Conservation (phyloP, 2,888 invertebrate genomes). For the Acleris holmiana region DNA sequence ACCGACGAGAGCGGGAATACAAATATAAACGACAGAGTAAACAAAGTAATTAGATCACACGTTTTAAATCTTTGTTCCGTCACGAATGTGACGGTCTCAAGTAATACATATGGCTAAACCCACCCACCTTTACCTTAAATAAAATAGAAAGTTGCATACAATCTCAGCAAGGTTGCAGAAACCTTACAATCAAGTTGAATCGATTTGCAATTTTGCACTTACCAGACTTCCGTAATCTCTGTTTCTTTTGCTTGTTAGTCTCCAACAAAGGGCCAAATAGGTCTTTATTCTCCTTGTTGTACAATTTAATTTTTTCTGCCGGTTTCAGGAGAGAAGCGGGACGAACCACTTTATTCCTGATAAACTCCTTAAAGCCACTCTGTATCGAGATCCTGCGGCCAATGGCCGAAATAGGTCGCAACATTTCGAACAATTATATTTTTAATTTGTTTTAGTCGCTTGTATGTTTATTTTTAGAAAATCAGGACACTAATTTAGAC, state of each 20-base stretch:
- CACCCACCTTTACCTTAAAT: constrained; percentile 26
- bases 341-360: constrained; percentile 72
- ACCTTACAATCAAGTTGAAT: constrained; percentile 45
- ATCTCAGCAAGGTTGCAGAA: constrained; percentile 59
- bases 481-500: constrained; percentile 16
- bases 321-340: constrained; percentile 74
- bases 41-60: constrained; percentile 43
- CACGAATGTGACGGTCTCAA: constrained; percentile 4
- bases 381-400: constrained; percentile 60
- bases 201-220: constrained; percentile 46
- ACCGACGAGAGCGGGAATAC: constrained; percentile 43
- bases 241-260: constrained; percentile 72
- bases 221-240: constrained; percentile 68
- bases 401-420: constrained; percentile 63
- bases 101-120: background rate
- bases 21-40: constrained; percentile 52
- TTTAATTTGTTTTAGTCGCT: constrained; percentile 3
- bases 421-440: constrained; percentile 53
- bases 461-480: constrained; percentile 20
- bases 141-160: constrained; percentile 37
- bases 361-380: constrained; percentile 59
- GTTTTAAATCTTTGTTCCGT: constrained; percentile 12
- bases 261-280: constrained; percentile 80
- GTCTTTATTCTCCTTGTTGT: constrained; percentile 78
- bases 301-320: constrained; percentile 72